Evolutionary conservation across 1,140 invertebrate species (phyloP), one percentile per base, ranked within the genome.

Genomic region (Trypoxylus dichotomus): DNA sequence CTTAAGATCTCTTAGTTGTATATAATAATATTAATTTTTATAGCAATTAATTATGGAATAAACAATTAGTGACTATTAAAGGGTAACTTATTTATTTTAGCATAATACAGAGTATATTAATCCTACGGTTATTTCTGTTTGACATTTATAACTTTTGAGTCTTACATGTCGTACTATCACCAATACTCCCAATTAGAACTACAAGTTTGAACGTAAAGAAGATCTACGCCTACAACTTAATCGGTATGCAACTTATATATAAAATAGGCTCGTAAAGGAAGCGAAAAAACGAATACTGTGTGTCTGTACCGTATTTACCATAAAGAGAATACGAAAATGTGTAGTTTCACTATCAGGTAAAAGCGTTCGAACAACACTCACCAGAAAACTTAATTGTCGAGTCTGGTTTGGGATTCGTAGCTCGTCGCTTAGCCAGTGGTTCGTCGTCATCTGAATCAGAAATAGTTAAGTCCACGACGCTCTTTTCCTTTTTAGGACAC

Each of bases 381-480:
- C 83, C 83, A 76, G 81, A 82, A 79, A 83, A 82, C 77, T 84
- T 85, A 54, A 82, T 85, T 7, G 85, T 85, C 11, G 85, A 85
- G 80, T 85, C 85, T 47, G 85, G 84, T 81, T 85, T 86, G n/a
- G 83, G 83, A 77, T 81, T 82, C 7, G 83, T 32, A 8, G 82
- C 82, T 37, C 83, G 75, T 19, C 83, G 79, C 80, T 86, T 86
- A 15, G 85, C 85, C 72, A 85, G 79, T 13, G 85, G 85, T 71
- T 85, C 83, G 43, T 86, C 85, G 77, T 86, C 85, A 32, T 86
- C 85, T 1, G 84, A 85, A 79, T 86, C 85, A 19, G 85, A 86
- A 13, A 84, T 74, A 8, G 85, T 86, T 10, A 86, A 78, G 80
- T 86, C 85, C 5, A 86, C 85, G 25, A 86, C 81, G n/a, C 54